Conservation (phyloP, 2,888 invertebrate genomes). For the Orthosia incerta region DNA sequence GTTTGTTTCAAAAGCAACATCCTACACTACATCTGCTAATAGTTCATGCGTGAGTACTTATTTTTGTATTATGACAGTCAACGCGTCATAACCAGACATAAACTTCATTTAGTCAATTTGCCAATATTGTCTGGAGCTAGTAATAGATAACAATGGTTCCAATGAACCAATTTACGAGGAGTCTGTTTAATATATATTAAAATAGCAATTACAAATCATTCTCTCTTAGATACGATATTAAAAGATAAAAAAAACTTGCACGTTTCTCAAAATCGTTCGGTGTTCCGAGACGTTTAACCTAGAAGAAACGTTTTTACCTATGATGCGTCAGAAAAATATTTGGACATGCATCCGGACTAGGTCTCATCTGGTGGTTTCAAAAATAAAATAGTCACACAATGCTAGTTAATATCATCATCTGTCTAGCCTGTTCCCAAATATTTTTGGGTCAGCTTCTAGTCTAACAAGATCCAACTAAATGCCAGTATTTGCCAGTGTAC, state of each 20-base stretch:
- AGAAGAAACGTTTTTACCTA: background rate
- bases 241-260: fast-evolving
- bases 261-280: background rate
- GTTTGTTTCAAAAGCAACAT: constrained; percentile 26
- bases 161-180: constrained; percentile 2
- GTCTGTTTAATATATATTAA: background rate
- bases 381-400: background rate
- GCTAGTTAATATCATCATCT: background rate
- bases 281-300: too few relatives aligned
- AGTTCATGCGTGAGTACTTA: constrained; percentile 31
- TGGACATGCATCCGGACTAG: background rate
- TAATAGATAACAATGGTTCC: constrained; percentile 27
- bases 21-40: constrained; percentile 44
- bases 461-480: background rate
- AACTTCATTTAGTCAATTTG: constrained; percentile 3
- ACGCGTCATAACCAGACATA: constrained; percentile 24
- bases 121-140: background rate
- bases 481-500: background rate
- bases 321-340: constrained; percentile 8
- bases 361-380: background rate
- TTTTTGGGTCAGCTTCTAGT: background rate
- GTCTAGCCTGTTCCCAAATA: background rate
- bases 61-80: constrained; percentile 37
- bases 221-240: background rate
- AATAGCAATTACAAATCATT: background rate